Base-by-base conservation (phyloP, 2,113 vertebrate species). In the Sylvietta virens region DNA sequence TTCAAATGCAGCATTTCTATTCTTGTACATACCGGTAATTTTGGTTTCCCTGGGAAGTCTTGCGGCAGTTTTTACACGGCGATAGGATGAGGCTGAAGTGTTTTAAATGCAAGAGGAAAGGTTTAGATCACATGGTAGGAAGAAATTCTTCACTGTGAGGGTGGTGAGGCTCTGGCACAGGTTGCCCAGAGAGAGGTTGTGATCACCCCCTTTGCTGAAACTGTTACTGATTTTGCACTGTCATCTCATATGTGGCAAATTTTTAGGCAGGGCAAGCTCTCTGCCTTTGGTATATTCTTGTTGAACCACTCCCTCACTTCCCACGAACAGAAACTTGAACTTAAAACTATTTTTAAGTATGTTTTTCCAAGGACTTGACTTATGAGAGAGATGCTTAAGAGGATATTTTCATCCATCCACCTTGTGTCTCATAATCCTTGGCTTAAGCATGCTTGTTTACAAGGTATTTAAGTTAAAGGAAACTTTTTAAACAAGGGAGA, bases 361-460 rank as follows among this genome's bases (percentile, higher is more conserved):
- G 54, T 80, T 95, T 95, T 86, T 69, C 76, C n/a, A 95, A 65
- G 50, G 58, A 94, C 22, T 88, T 88, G 39, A n/a, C 66, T 76
- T 80, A 80, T 5, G 0, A 57, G 40, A 72, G 78, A 45, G 15
- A 69, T 42, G 28, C 50, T 92, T 83, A 80, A 88, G 37, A 61
- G 22, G 24, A 5, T 80, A 72, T 80, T 88, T 90, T 90, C 66
- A 77, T 61, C 64, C 58, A 83, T 11, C 10, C 26, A 64, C 53
- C 15, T 56, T 72, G 33, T 33, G 2, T 35, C 23, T 51, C 17
- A 45, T 88, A 94, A 92, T 79, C 70, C 37, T 80, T 40, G 40
- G 31, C 60, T 94, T 60, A 69, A 79, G 30, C 27, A 40, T 1
- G 0, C 51, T 72, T 86, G 37, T 72, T 93, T 81, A 50, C 42